phyloP scores from a whole-genome alignment of 2,888 invertebrate species.

The Thalpophila matura region DNA sequence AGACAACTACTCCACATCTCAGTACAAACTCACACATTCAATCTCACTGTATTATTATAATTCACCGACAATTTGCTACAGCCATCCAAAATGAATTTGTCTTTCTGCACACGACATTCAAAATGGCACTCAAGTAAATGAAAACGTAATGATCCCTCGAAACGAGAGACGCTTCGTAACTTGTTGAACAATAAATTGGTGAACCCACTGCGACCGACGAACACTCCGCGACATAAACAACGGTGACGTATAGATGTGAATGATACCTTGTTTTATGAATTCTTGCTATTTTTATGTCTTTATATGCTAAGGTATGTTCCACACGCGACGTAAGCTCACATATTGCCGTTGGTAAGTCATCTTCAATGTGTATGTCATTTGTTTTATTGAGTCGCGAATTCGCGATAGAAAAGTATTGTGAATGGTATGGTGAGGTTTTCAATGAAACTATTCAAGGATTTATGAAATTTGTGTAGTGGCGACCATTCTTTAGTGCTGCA shows the following conservation, averaged over 20 bases:
- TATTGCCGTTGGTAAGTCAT: conserved; percentile 25
- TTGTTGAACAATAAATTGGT: conserved; percentile 60
- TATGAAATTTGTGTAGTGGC: no score
- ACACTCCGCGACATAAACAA: conserved; percentile 26
- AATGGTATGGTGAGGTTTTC: background rate
- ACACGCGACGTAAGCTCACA: conserved; percentile 31
- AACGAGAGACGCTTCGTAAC: conserved; percentile 55
- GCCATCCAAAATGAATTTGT: conserved; percentile 60
- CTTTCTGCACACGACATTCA: conserved; percentile 62
- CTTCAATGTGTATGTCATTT: conserved; percentile 9
- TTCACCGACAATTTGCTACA: conserved; percentile 51
- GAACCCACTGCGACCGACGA: conserved; percentile 42
- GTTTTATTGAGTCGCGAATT: conserved; percentile 8
- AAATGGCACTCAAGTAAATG: conserved; percentile 64
- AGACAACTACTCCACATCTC: conserved; percentile 16
- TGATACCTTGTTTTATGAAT: conserved; percentile 35
- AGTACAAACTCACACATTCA: conserved; percentile 33
- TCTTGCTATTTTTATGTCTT: conserved; percentile 41
- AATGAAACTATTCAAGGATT: conserved; percentile 8
- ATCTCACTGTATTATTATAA: conserved; percentile 56
- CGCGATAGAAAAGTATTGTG: background rate
- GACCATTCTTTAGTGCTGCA: background rate
- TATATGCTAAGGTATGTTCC: conserved; percentile 17
- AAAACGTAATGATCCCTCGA: conserved; percentile 65
- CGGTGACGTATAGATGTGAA: conserved; percentile 18